Evolutionary conservation across 2,888 invertebrate species (phyloP), one percentile per base, ranked within the genome.

Genomic region (Protonemura montana): DNA sequence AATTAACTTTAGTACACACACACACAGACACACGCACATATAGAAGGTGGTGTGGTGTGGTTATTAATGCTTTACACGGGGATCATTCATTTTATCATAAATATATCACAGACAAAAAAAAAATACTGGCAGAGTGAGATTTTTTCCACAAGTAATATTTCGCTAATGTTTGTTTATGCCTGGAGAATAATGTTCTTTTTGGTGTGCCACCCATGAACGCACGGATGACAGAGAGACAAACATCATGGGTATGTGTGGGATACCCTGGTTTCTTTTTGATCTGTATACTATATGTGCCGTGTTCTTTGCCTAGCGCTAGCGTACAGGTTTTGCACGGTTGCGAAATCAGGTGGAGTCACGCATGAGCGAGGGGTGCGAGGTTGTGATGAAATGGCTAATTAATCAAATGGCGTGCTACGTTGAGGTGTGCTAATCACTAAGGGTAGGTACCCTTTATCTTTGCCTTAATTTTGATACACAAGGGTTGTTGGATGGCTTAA

Each of bases 151-250:
- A 78, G 78, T 78, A 27, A 27, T 78, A 78, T 78, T 78, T 26
- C 26, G 78, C 78, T 78, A 78, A 30, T 81, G 81, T 81, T 29
- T 81, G 81, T 81, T 81, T 81, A 81, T 81, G 81, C 81, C 81
- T 30, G 16, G 81, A 81, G 81, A 81, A 81, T 7, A 81, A 81
- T 81, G 81, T 81, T 29, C 81, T n/a, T 81, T 29, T 29, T 81
- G n/a, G 59, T 21, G 59, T 21, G 41, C 41, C 41, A 41, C 59
- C 3, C 59, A 13, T 35, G 21, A 59, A 59, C 59, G 21, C 21
- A 59, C 59, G 16, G 21, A 59, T 13, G 59, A 59, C 59, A 59
- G 59, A 59, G 59, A 59, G 59, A 59, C 59, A 59, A 59, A 59
- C 59, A 59, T 13, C 21, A 13, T 59, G 21, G 2, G 21, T 21